Conservation (phyloP, 2,888 invertebrate genomes). For the Machimus rusticus region DNA sequence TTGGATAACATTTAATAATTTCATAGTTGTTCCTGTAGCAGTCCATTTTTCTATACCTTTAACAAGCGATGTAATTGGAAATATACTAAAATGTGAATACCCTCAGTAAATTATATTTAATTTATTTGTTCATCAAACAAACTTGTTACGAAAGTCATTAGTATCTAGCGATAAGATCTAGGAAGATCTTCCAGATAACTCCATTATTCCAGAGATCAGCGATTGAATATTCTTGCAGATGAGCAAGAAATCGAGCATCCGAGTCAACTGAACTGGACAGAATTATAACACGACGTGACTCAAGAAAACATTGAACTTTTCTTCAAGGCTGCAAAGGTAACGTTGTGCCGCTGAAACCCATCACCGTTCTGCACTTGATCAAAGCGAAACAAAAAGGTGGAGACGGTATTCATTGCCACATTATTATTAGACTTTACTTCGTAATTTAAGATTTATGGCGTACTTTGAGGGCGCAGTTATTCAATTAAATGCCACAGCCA, state of each 20-base stretch:
- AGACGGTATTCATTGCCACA: not conserved
- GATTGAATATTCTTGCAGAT: not conserved
- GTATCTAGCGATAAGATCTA: not conserved
- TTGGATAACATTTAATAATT: no score
- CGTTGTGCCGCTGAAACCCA: not conserved
- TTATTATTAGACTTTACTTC: not conserved
- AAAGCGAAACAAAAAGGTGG: not conserved
- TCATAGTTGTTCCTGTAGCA: no score
- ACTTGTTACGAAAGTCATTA: not conserved
- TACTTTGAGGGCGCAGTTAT: not conserved
- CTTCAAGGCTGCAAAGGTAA: conserved; percentile 41
- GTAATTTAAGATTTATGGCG: conserved; percentile 16
- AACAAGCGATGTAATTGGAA: no score
- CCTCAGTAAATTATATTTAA: not conserved
- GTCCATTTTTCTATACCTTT: no score
- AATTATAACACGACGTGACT: conserved; percentile 38
- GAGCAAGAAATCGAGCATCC: not conserved
- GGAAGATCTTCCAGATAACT: not conserved
- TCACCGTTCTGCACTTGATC: not conserved
- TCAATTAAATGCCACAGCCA: not conserved
- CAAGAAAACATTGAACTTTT: conserved; percentile 44
- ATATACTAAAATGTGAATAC: no score
- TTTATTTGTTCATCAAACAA: not conserved
- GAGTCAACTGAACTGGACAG: conserved; percentile 10
- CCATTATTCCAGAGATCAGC: not conserved